These are phyloP conservation scores for Petaurus breviceps DNA, from an alignment of 2,113 vertebrate species.

Conservation along the genomic window DNA sequence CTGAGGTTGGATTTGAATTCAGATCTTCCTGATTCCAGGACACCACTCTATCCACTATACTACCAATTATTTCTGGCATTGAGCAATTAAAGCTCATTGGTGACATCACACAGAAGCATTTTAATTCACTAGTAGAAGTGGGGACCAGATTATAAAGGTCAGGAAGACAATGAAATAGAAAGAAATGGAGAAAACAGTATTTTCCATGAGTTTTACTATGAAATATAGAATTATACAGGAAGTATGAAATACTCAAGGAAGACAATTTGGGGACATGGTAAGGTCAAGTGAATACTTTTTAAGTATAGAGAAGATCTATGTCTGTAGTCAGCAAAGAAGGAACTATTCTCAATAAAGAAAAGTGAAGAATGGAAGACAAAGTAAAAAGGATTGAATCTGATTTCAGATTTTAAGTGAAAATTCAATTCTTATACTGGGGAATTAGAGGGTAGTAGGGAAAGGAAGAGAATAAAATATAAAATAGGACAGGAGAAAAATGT, in stretches of 20 bases:
- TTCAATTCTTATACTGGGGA: not conserved
- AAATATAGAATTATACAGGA: not conserved
- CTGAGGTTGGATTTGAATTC: not conserved
- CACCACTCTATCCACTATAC: not conserved
- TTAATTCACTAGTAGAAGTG: not conserved
- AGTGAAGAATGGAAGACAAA: not conserved
- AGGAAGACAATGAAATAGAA: not conserved
- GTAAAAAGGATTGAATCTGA: not conserved
- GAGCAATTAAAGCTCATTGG: not conserved
- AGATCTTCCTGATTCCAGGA: not conserved
- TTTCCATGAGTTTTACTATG: not conserved
- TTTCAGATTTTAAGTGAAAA: not conserved
- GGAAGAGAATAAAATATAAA: not conserved
- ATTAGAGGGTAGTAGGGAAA: not conserved
- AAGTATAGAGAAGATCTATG: not conserved
- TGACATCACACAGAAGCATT: not conserved
- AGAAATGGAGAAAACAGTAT: not conserved
- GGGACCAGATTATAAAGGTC: not conserved
- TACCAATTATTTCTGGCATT: not conserved
- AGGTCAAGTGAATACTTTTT: not conserved
- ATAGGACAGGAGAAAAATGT: not conserved
- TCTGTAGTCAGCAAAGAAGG: not conserved
- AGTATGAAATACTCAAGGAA: not conserved
- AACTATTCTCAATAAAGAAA: not conserved
- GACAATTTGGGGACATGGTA: not conserved